phyloP scores from a whole-genome alignment of 2,888 invertebrate genomes.

The Teinopalpus imperialis region DNA sequence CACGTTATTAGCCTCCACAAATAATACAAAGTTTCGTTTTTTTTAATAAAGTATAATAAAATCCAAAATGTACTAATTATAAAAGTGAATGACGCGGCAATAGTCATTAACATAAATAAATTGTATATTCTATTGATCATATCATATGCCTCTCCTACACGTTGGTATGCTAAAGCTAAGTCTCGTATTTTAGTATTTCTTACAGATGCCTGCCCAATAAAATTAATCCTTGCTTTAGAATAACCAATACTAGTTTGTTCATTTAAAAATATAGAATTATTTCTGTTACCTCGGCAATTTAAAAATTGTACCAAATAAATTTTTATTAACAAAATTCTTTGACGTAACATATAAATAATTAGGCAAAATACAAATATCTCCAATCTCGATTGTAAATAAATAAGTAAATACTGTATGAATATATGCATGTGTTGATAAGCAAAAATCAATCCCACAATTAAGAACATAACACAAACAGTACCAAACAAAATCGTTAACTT shows the following conservation, averaged over 20 bases:
- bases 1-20: constrained; percentile 44
- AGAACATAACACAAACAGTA: background rate
- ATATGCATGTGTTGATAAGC: too few species aligned
- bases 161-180: constrained; percentile 46
- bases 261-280: too few species aligned
- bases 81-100: constrained; percentile 46
- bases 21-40: constrained; percentile 33
- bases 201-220: constrained; percentile 42
- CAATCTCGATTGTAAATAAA: constrained; percentile 14
- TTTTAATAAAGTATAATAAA: constrained; percentile 45
- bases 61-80: constrained; percentile 54
- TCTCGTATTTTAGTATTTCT: constrained; percentile 49
- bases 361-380: constrained; percentile 10
- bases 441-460: background rate
- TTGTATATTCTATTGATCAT: constrained; percentile 50
- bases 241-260: constrained; percentile 27
- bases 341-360: constrained; percentile 19
- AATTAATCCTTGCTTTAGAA: constrained; percentile 35
- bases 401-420: background rate
- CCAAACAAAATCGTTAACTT: background rate
- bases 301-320: constrained; percentile 47
- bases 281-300: constrained; percentile 37
- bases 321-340: constrained; percentile 46
- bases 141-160: constrained; percentile 44
- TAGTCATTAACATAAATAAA: constrained; percentile 40